Evolutionary conservation across 2,888 invertebrate species (phyloP), one percentile per base, ranked within the genome.

Genomic region (Tortrix viridana): DNA sequence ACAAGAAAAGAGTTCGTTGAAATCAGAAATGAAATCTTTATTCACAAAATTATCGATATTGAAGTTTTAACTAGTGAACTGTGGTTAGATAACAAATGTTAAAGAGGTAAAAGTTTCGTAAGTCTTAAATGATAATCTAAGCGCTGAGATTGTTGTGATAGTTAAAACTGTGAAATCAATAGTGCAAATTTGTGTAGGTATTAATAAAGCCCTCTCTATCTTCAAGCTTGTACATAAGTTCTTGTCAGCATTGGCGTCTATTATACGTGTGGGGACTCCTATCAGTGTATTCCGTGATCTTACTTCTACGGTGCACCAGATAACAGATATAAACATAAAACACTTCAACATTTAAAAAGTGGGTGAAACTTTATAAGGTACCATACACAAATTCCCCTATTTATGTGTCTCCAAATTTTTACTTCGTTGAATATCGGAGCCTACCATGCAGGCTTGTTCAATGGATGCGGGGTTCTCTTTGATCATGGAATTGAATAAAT

Each of bases 321-420:
- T 76, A 82, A 71, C 71, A 73, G 71, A 82, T 75, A 82, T 79
- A 81, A 76, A 81, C 73, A 79, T 78, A 88, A 82, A 81, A 84
- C 77, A 84, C 78, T 79, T 73, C 73, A 73, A 76, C 72, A 81
- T 78, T 79, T 78, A 71, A 80, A 55, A 77, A 88, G 88, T 88
- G 91, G 91, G 91, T 92, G 91, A 92, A 92, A 92, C 91, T 91
- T 92, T 91, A 89, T 88, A 90, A 91, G 91, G 91, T 89, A 91
- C 90, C 91, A 81, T 90, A 90, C 90, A 91, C 91, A 91, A 91
- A 91, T 90, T 88, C 88, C 87, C 89, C 86, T 88, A 86, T 63
- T 58, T 69, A 69, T 75, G 79, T 81, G 82, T 80, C 76, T 73
- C 74, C 66, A 70, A 72, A 70, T 65, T 70, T 66, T 52, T 67